Evolutionary conservation across 2,888 invertebrate species (phyloP).

Genomic region (Prosopocoilus inquinatus): DNA sequence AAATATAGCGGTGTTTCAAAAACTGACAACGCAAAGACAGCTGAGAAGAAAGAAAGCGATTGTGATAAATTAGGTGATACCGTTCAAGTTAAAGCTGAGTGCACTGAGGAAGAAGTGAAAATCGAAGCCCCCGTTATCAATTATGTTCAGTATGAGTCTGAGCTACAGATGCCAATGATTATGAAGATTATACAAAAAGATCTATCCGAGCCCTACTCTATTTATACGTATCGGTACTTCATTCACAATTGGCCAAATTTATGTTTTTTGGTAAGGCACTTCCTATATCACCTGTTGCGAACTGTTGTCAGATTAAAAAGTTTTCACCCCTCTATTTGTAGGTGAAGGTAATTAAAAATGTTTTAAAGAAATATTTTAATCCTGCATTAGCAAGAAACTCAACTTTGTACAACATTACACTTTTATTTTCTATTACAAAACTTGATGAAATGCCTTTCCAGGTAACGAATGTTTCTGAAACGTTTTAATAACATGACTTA

Average conservation of each 20-base stretch:
- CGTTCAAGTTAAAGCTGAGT: conserved; percentile 9
- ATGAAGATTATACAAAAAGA: conserved; percentile 99
- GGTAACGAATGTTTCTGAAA: too few species aligned
- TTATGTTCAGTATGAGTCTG: conserved; percentile 85
- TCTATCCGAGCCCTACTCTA: conserved; percentile 98
- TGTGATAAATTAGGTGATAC: conserved; percentile 15
- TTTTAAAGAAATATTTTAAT: too few species aligned
- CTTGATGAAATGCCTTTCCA: too few species aligned
- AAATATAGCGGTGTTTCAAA: conserved; percentile 29
- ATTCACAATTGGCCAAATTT: conserved; percentile 99
- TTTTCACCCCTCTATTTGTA: too few species aligned
- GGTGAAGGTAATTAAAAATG: too few species aligned
- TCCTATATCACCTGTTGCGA: background rate
- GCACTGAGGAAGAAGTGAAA: conserved; percentile 12
- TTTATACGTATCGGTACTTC: conserved; percentile 99
- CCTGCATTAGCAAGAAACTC: too few species aligned
- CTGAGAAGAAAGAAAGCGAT: conserved; percentile 30
- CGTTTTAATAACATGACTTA: too few species aligned
- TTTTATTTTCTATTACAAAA: too few species aligned
- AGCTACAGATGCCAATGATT: conserved; percentile 97
- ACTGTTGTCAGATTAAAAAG: too few species aligned
- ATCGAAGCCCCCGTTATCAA: conserved; percentile 42
- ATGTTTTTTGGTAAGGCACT: conserved; percentile 81
- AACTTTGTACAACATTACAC: too few species aligned
- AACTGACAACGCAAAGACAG: conserved; percentile 27